Evolutionary conservation across 2,797 vertebrate species (phyloP), one percentile per base, ranked within the genome.

Genomic region (Fistularia commersonii): DNA sequence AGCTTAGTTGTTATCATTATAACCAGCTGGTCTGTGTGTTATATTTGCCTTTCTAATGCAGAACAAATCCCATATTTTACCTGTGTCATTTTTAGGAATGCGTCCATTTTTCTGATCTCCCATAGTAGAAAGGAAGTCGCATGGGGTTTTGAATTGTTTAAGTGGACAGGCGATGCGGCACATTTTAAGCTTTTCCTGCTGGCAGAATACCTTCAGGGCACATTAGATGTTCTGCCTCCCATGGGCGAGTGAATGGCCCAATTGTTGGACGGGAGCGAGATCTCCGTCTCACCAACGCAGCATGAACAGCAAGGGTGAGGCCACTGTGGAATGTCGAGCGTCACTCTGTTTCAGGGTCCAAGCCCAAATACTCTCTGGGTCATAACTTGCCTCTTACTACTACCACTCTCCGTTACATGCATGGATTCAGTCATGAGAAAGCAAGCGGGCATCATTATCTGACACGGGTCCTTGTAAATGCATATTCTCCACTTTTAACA

Each of bases 261-360:
- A 87, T 86, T 88, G 89, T 89, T 80, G 74, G 51, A 71, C 33
- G 54, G 77, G 71, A 78, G 60, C 57, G 43, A 69, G 77, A 51
- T 61, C 65, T 49, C 53, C 54, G 36, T 61, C 56, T 62, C 23
- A 55, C 54, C 74, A 48, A 63, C 72, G 73, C 45, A 52, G 67
- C 15, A 42, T 61, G 61, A 77, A 73, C 54, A 51, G 64, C 62
- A 66, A 69, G 68, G 76, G 78, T 37, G 72, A 76, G 79, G 68
- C 71, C 59, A 57, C 65, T 44, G 60, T 77, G 82, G 84, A 87
- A 87, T 87, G 79, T 80, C n/a, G 6, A 75, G 71, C 77, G 77
- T 89, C 78, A 56, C 66, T 82, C 57, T 70, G 62, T 69, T 72
- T 83, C 45, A 48, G 61, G 66, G 75, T 86, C 74, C 63, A 77